phyloP scores from a whole-genome alignment of 2,113 vertebrate genomes.

The Pachycephala philippinensis region DNA sequence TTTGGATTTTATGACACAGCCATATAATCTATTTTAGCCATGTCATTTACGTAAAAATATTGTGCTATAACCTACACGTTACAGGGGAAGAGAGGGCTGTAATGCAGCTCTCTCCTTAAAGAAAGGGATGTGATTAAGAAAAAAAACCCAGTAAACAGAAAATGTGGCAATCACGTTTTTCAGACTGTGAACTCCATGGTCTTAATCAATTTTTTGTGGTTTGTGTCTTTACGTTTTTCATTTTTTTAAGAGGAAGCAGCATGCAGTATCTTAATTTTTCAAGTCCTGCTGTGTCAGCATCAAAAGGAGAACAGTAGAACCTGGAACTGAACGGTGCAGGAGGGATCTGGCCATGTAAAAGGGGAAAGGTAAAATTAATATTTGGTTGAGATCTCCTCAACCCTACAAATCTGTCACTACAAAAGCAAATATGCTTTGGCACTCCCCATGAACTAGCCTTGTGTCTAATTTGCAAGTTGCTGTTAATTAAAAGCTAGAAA shows the following conservation, averaged over 20 bases:
- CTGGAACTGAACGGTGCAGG: neutral
- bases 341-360: neutral
- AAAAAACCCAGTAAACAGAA: neutral
- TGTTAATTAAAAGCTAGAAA: neutral
- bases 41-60: conserved; percentile 3
- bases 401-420: neutral
- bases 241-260: neutral
- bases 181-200: neutral
- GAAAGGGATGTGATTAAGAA: neutral
- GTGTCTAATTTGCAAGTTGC: neutral
- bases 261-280: neutral
- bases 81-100: neutral
- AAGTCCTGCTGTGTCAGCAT: neutral
- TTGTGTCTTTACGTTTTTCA: neutral
- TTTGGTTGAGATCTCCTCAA: neutral
- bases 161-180: neutral
- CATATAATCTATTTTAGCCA: neutral
- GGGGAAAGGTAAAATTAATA: neutral
- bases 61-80: neutral
- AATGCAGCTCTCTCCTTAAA: neutral
- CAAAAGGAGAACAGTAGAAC: neutral
- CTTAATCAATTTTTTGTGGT: neutral
- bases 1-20: neutral
- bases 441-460: neutral
- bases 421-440: neutral